Base-by-base conservation (phyloP, 2,888 invertebrate genomes). In the Thera obeliscata region DNA sequence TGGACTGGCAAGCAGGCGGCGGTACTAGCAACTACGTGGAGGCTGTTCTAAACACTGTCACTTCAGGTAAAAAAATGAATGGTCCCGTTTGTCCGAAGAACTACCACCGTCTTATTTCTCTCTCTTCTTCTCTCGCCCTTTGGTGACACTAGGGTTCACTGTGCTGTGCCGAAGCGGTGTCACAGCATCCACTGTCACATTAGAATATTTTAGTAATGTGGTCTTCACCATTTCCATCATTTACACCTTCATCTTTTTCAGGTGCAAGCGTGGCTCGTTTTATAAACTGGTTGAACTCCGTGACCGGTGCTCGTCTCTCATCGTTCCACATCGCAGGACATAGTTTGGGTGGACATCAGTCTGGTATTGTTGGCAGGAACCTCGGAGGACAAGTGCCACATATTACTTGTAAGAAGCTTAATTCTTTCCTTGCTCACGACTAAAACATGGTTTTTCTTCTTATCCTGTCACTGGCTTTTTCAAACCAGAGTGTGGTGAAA, bases 281-380 rank as follows among this genome's bases (percentile, higher is more conserved):
- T 68, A 67, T 87, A 0, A 74, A 66, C 41, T 86, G 87, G 86
- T 38, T 87, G 66, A 83, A 79, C 60, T 1, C 6, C 0, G 80
- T 59, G 0, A 81, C 82, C 0, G 84, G 85, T 0, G 76, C 83
- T 0, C 43, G 58, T 0, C 71, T 79, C 0, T 41, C 43, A 0
- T 76, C 72, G 59, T 87, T 81, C 74, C 87, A 87, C 70, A 60
- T 87, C 0, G 77, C 12, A 0, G 87, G 87, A 0, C 84, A 87
- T 74, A 83, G 83, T 3, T 75, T 87, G 0, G 87, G 87, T 0
- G 87, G 74, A 0, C 87, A 87, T 41, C 76, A 79, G 63, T 77
- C 76, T 0, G 87, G 87, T 0, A 78, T 87, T 9, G 68, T 82
- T 0, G 85, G 83, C 38, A 78, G 87, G 2, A 76, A 81, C 12